Evolutionary conservation across 2,113 vertebrate species (phyloP).

Genomic region (Todiramphus saurophagus): DNA sequence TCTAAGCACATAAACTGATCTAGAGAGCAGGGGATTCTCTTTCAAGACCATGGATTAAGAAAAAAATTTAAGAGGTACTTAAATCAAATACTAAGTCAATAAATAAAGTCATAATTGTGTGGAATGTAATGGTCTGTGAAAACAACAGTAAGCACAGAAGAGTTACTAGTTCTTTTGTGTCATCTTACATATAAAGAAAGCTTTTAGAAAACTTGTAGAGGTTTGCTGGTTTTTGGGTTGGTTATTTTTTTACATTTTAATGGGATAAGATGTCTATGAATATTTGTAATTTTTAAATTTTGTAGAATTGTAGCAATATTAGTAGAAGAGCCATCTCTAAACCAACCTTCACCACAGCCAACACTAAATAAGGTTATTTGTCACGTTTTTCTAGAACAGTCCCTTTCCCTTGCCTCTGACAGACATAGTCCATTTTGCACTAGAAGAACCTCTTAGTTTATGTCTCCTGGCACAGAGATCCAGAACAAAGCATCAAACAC

Average conservation of each 20-base stretch:
- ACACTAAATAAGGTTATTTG: not conserved
- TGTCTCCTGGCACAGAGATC: not conserved
- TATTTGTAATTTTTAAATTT: not conserved
- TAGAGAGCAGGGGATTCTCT: not conserved
- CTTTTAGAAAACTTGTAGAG: not conserved
- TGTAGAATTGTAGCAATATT: not conserved
- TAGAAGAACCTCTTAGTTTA: not conserved
- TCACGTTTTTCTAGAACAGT: not conserved
- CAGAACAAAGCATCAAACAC: not conserved
- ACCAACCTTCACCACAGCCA: not conserved
- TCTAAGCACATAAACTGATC: not conserved
- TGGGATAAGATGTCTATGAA: not conserved
- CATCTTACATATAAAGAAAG: rapidly evolving
- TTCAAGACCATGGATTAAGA: not conserved
- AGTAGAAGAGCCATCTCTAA: not conserved
- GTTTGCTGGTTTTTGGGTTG: no score
- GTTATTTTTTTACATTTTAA: not conserved
- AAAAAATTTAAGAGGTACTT: not conserved
- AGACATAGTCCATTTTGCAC: not conserved
- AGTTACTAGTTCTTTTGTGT: not conserved
- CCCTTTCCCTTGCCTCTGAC: not conserved
- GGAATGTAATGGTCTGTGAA: not conserved
- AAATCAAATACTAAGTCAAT: not conserved
- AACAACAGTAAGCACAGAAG: not conserved
- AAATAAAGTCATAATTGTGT: not conserved